Evolutionary conservation across 2,797 vertebrate genomes (phyloP).

Genomic region (Liparis tanakae): DNA sequence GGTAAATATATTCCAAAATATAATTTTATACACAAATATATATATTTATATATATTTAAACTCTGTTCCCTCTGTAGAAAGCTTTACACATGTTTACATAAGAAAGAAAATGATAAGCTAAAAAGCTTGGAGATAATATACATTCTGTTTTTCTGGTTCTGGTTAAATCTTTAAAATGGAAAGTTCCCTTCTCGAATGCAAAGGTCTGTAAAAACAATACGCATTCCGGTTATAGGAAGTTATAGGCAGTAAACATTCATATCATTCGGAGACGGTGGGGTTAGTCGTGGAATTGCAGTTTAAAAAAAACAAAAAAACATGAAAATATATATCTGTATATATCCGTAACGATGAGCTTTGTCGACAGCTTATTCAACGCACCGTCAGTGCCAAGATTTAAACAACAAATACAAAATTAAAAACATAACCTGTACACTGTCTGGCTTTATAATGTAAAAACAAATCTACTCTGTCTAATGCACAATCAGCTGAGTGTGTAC

Average conservation of each 20-base stretch:
- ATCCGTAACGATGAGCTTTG: slow-evolving; percentile 30
- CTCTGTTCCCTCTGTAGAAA: slow-evolving; percentile 94
- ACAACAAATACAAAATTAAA: slow-evolving; percentile 27
- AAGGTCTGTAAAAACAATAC: slow-evolving; percentile 9
- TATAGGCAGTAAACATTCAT: slow-evolving; percentile 71
- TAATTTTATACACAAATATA: slow-evolving; percentile 95
- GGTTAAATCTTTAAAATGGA: slow-evolving; percentile 52
- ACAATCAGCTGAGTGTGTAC: slow-evolving; percentile 1
- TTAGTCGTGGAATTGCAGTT: slow-evolving; percentile 36
- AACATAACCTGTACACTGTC: slow-evolving; percentile 2
- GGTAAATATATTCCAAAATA: slow-evolving; percentile 92
- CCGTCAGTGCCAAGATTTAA: slow-evolving; percentile 46
- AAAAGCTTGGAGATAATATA: slow-evolving; percentile 83
- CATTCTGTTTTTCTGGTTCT: slow-evolving; percentile 84
- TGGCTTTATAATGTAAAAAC: slow-evolving; percentile 12
- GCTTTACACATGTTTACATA: slow-evolving; percentile 92
- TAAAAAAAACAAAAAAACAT: slow-evolving; percentile 3
- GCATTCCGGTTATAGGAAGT: slow-evolving; percentile 33
- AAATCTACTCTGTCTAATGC: neutral
- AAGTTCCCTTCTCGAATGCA: slow-evolving; percentile 37
- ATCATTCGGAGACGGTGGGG: slow-evolving; percentile 64
- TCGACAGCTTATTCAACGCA: slow-evolving; percentile 55
- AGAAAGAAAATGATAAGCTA: slow-evolving; percentile 81
- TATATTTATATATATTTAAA: slow-evolving; percentile 85
- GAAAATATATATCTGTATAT: slow-evolving; percentile 31